phyloP scores from a whole-genome alignment of 2,113 vertebrate species.

The Formicarius rufipectus region DNA sequence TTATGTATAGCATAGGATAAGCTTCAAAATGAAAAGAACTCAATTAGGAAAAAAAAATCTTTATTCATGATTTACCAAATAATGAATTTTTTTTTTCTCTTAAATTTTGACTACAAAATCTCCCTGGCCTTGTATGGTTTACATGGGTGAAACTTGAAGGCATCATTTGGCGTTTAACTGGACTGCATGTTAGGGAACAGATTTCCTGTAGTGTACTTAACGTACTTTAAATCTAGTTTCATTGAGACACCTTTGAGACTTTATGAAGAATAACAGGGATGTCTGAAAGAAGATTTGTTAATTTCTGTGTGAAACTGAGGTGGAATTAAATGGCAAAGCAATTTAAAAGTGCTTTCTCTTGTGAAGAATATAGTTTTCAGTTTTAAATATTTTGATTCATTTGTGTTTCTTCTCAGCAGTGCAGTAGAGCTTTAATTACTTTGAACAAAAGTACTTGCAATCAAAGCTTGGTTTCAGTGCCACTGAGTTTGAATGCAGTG shows the following conservation, averaged over 20 bases:
- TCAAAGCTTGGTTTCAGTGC: not conserved
- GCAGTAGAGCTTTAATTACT: not conserved
- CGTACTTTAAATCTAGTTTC: slow-evolving; percentile 36
- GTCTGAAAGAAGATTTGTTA: slow-evolving; percentile 41
- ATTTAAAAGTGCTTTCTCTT: not conserved
- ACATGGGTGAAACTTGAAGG: slow-evolving; percentile 27
- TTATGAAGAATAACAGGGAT: slow-evolving; percentile 41
- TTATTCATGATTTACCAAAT: not conserved
- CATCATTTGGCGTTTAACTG: slow-evolving; percentile 27
- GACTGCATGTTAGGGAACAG: slow-evolving; percentile 16
- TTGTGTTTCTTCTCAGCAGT: not conserved
- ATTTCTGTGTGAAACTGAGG: slow-evolving; percentile 40
- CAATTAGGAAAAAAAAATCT: not conserved
- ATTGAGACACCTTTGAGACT: slow-evolving; percentile 8
- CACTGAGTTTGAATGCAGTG: not conserved
- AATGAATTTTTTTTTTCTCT: not conserved
- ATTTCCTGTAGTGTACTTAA: slow-evolving; percentile 38
- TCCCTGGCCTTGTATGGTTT: not conserved
- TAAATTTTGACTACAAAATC: not conserved
- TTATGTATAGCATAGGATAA: not conserved
- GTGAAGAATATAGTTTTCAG: not conserved
- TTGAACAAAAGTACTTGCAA: not conserved
- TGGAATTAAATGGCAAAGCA: slow-evolving; percentile 43
- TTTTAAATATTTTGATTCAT: not conserved
- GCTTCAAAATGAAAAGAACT: not conserved